Percentiles rank a stretch among this genome's conserved stretches.
Conservation (phyloP, 1,140 invertebrate species). For the Theocolax elegans region DNA sequence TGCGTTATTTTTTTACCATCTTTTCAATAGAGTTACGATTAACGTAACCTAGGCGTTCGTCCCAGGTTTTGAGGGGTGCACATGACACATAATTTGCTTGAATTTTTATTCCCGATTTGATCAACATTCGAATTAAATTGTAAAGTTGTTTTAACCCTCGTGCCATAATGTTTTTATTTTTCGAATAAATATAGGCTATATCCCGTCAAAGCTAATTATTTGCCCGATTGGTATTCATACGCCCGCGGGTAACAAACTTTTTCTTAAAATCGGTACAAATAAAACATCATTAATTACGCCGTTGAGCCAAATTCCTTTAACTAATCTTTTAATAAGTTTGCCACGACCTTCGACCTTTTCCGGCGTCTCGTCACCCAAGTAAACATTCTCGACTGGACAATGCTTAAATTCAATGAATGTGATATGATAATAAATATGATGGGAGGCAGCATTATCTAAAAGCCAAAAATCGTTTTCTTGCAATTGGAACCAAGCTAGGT, state of each 20-base stretch:
- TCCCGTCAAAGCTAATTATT: conserved; percentile 2
- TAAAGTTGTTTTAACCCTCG: neutral
- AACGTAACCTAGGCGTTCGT: conserved; percentile 18
- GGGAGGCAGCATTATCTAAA: neutral
- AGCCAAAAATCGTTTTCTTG: neutral
- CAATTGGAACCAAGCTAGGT: neutral
- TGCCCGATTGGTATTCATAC: conserved; percentile 37
- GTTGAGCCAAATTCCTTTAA: no score
- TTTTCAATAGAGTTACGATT: neutral
- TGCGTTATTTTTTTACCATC: neutral
- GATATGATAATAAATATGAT: neutral
- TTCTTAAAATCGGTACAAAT: conserved; percentile 30
- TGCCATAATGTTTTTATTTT: conserved; percentile 14
- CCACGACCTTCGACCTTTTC: neutral
- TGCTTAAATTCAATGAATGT: neutral
- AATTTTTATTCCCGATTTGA: neutral
- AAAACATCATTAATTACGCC: conserved; percentile 39
- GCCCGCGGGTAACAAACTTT: conserved; percentile 45
- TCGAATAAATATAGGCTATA: neutral
- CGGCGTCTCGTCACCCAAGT: neutral
- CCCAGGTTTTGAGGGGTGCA: conserved; percentile 2
- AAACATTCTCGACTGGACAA: neutral
- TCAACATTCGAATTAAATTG: neutral
- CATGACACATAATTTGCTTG: neutral
- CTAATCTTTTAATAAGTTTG: neutral